A percentile compares a stretch with the other conserved stretches of the same genome.
Evolutionary conservation across 2,113 vertebrate genomes (phyloP).

Genomic region (Hylia prasina): DNA sequence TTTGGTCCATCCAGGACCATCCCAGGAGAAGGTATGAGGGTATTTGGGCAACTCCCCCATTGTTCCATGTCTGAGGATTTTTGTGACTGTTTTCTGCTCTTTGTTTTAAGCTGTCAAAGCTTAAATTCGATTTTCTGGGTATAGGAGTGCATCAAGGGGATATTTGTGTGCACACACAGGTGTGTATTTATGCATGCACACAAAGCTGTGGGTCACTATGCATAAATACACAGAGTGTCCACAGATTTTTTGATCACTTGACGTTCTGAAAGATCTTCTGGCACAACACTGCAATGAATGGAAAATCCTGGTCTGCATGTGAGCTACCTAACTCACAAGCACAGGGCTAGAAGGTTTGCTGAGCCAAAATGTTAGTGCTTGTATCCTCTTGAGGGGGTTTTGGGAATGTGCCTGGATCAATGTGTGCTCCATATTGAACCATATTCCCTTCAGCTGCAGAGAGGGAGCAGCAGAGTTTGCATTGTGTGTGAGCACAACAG

Average conservation of each 20-base stretch:
- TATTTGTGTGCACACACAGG: not conserved
- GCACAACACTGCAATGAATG: not conserved
- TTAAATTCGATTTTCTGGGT: not conserved
- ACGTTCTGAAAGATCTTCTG: not conserved
- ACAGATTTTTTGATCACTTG: not conserved
- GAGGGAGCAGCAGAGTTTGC: not conserved
- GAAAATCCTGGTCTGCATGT: not conserved
- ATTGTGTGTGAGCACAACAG: not conserved
- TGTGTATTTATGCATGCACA: accelerated
- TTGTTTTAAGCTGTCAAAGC: not conserved
- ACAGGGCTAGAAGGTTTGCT: no score
- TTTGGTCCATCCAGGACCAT: not conserved
- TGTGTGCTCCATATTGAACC: accelerated
- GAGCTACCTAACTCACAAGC: accelerated
- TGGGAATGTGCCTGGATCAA: not conserved
- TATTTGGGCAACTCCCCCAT: accelerated
- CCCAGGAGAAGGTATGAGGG: not conserved
- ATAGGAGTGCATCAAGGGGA: not conserved
- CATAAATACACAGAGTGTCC: accelerated
- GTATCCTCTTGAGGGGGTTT: not conserved
- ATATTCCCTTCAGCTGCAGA: not conserved
- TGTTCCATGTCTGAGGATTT: not conserved
- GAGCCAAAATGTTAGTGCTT: accelerated
- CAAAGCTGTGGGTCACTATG: not conserved
- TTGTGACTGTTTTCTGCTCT: not conserved